Evolutionary conservation across 1,140 invertebrate genomes (phyloP).

Genomic region (Magallana ariakensis): DNA sequence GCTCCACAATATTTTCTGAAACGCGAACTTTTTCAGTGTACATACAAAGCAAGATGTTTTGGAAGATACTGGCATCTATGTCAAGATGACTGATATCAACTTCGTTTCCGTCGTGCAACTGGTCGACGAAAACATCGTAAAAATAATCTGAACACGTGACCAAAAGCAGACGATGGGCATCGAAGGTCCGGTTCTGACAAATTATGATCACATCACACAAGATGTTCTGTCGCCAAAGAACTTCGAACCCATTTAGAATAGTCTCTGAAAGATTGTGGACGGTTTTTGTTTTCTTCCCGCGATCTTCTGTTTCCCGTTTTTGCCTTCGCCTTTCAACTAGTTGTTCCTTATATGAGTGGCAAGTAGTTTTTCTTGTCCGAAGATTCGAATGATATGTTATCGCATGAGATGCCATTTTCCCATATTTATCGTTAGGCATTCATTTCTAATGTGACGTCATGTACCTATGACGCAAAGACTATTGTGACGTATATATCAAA

Average conservation of each 20-base stretch:
- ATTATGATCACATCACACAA: constrained; percentile 64
- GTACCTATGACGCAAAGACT: neutral
- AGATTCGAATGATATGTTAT: neutral
- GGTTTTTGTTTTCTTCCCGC: constrained; percentile 46
- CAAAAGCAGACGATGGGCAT: constrained; percentile 62
- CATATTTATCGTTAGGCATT: neutral
- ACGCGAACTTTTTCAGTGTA: constrained; percentile 63
- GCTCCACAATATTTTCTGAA: constrained; percentile 55
- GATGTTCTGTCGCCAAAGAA: constrained; percentile 66
- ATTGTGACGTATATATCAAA: neutral
- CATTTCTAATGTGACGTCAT: neutral
- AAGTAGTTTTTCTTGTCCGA: neutral
- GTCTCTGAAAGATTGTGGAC: constrained; percentile 60
- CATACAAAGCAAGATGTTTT: constrained; percentile 63
- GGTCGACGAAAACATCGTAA: constrained; percentile 63
- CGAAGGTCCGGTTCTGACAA: constrained; percentile 52
- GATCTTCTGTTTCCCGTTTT: neutral
- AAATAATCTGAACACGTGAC: constrained; percentile 69
- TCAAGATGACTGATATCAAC: constrained; percentile 41
- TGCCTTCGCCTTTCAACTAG: neutral
- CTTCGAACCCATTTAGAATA: constrained; percentile 63
- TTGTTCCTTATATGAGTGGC: neutral
- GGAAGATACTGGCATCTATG: constrained; percentile 43
- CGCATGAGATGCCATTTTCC: neutral
- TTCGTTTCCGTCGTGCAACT: constrained; percentile 12